Evolutionary conservation across 2,888 invertebrate species (phyloP), one percentile per base, ranked within the genome.

Genomic region (Trissolcus brochymenae): DNA sequence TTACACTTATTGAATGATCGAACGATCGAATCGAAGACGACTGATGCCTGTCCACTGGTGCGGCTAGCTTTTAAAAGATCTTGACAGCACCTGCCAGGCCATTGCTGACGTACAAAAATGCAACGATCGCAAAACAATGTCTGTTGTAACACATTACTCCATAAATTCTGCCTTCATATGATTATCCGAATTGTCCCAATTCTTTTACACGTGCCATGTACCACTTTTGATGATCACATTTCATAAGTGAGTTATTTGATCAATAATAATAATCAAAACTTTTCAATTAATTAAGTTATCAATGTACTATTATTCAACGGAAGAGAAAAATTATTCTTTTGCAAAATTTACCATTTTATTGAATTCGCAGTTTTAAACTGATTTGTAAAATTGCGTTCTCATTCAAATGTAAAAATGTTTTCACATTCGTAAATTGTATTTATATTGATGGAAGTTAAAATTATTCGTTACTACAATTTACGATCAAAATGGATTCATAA

Each of bases 71-170:
- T 76, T 79, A 79, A 73, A 54, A 62, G 72, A 60, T 68, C 72
- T 60, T 64, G 43, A 56, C 56, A 59, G 29, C 29, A 19, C 61
- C 50, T 57, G 65, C 75, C 60, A 78, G 25, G 57, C 53, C 41
- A 51, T 40, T 68, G 74, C 74, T 79, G 72, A 78, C 78, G 70
- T 65, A 50, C 55, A 64, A 75, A 67, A 64, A 55, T 78, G 68
- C 74, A 73, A 77, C 49, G 51, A 25, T 60, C 55, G 77, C 77
- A 77, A 73, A 77, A 77, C 72, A 77, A 55, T 57, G n/a, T 11
- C 54, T 78, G 74, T 74, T 51, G 78, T 64, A 78, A 78, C 64
- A n/a, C 7, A 43, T 77, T 72, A 72, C 67, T 67, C 62, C 67
- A 77, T 67, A 17, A 75, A 75, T 75, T 75, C 60, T 55, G 54